Evolutionary conservation across 2,888 invertebrate species (phyloP).

Genomic region (Diploptera punctata): DNA sequence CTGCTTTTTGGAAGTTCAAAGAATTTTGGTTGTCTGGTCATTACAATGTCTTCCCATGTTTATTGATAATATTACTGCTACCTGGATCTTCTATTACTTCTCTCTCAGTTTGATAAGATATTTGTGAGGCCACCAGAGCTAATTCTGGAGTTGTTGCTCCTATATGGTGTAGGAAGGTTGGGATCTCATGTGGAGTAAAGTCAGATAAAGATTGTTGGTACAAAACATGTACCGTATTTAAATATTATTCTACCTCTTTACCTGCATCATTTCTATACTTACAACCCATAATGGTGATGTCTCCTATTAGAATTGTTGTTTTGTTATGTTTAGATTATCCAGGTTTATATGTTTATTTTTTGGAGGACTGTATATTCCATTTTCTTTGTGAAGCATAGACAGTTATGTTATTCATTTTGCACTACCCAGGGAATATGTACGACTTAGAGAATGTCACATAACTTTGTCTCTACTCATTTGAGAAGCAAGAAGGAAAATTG

Average conservation of each 20-base stretch:
- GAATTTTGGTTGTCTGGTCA: neutral
- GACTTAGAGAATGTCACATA: too few relatives aligned
- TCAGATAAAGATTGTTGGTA: neutral
- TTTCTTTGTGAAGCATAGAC: too few relatives aligned
- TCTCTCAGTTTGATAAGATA: neutral
- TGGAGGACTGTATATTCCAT: neutral
- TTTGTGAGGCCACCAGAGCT: neutral
- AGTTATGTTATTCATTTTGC: too few relatives aligned
- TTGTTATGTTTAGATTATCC: neutral
- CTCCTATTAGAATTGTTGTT: neutral
- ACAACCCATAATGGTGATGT: neutral
- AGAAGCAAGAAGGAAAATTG: too few relatives aligned
- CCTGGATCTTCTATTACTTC: neutral
- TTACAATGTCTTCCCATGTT: neutral
- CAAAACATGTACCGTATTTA: too few relatives aligned
- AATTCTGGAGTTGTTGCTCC: neutral
- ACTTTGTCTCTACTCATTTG: too few relatives aligned
- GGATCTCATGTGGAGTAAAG: neutral
- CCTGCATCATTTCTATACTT: neutral
- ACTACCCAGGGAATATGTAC: too few relatives aligned
- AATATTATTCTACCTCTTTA: neutral
- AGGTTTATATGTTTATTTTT: neutral
- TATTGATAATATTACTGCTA: neutral
- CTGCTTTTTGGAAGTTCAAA: neutral
- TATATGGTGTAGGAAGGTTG: neutral